Conservation (phyloP, 2,797 vertebrate species). For the Esox masquinongy region DNA sequence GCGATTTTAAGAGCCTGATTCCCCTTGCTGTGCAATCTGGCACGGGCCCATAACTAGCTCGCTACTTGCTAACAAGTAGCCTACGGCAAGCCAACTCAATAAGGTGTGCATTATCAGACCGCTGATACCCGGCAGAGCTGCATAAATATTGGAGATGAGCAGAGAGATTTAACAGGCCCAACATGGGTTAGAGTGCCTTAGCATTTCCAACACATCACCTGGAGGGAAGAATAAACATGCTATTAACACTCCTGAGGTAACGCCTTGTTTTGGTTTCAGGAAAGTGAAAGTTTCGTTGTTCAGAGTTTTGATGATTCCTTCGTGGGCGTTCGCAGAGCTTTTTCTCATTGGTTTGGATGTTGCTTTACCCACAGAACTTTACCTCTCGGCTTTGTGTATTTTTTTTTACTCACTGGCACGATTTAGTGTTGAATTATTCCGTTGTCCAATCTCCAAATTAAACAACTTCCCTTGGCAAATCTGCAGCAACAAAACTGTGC, state of each 20-base stretch:
- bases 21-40: conserved; percentile 48
- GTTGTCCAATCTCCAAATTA: too few relatives aligned
- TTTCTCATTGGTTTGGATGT: conserved; percentile 6
- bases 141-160: conserved; percentile 25
- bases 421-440: neutral
- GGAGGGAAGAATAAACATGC: conserved; percentile 10
- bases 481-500: too few relatives aligned
- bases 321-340: neutral
- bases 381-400: neutral
- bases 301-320: neutral
- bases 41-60: conserved; percentile 49
- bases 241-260: neutral
- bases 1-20: conserved; percentile 47
- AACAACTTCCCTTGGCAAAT: too few relatives aligned
- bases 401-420: neutral
- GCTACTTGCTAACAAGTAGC: conserved; percentile 51
- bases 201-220: conserved; percentile 35
- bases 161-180: neutral
- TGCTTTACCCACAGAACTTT: conserved; percentile 24
- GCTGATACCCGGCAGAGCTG: conserved; percentile 49
- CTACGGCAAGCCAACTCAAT: conserved; percentile 61
- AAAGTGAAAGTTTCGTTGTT: neutral
- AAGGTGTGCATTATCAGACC: conserved; percentile 60
- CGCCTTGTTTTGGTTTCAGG: neutral
- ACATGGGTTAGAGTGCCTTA: conserved; percentile 24